Base-by-base conservation (phyloP, 2,113 vertebrate genomes). In the Sinocyclocheilus grahami region DNA sequence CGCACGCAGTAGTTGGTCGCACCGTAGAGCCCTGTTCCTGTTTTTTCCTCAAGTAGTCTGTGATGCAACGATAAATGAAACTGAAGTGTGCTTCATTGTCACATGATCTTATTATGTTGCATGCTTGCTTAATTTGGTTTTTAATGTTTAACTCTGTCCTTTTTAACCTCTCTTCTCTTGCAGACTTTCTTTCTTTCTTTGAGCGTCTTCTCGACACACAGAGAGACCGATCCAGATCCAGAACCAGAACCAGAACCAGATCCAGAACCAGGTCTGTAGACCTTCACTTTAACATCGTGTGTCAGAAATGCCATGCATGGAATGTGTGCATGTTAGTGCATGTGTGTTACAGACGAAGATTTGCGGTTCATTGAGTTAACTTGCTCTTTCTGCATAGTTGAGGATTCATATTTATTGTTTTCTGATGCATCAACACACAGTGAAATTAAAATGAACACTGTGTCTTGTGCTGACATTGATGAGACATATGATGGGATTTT, bases 251-350 rank as follows among this genome's bases (percentile, higher is more conserved):
- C 58, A 58, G 20, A 46, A 1, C 9, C 72, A 75, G 20, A 6
- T 13, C 3, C 72, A 75, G 20, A 6, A 13, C 3, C 72, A 76
- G 75, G 75, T 77, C 7, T 30, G 75, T 77, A 77, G 18, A n/a
- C 8, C 37, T 20, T 3, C 30, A 30, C 30, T 30, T 30, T 33
- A 33, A 18, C 16, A 1, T 48, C 30, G 8, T 27, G 71, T n/a
- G 7, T 46, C 37, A 39, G 83, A 76, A 77, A 30, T 30, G 30
- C 2, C 2, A 2, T 30, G 30, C 30, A 30, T 30, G 30, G 30
- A 30, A 30, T 85, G 58, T 48, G 58, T 62, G 39, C 72, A 4
- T 77, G 83, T 85, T 46, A 63, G 55, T 62, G 13, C 74, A 46
- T 77, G 83, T 24, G 20, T 14, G 37, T 37, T 37, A 37, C 37